Conservation (phyloP, 2,888 invertebrate species). For the Colostygia pectinataria region DNA sequence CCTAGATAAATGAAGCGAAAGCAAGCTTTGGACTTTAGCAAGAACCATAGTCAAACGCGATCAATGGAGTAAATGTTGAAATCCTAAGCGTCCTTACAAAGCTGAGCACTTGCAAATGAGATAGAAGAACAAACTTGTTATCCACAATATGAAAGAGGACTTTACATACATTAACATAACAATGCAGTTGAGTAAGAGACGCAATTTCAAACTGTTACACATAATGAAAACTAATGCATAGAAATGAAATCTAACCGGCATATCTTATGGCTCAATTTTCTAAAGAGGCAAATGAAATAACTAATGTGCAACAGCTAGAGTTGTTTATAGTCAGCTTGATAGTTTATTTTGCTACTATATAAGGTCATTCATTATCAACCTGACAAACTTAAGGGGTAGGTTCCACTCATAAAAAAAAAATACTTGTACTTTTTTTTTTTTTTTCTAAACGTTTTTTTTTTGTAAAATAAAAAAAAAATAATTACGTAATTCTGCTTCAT, state of each 20-base stretch:
- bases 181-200: conserved; percentile 26
- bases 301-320: background rate
- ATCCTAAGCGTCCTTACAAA: conserved; percentile 6
- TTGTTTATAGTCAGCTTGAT: conserved; percentile 2
- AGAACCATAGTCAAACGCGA: background rate
- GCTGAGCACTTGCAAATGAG: conserved; percentile 30
- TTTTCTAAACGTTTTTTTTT: no score
- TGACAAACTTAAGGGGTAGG: no score
- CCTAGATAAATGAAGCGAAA: background rate
- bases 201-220: conserved; percentile 22
- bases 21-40: background rate
- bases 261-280: conserved; percentile 10
- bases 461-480: no score
- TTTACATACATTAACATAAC: conserved; percentile 39
- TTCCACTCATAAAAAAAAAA: no score
- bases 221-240: conserved; percentile 13
- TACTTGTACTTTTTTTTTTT: no score
- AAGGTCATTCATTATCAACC: no score
- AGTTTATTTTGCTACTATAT: conserved; percentile 7
- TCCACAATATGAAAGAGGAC: conserved; percentile 22
- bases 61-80: conserved; percentile 11
- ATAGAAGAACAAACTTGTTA: conserved; percentile 24
- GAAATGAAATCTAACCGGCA: conserved; percentile 9
- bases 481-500: no score
- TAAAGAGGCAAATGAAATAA: conserved; percentile 2